Conservation (phyloP, 1,140 invertebrate species). For the Hetaerina americana region DNA sequence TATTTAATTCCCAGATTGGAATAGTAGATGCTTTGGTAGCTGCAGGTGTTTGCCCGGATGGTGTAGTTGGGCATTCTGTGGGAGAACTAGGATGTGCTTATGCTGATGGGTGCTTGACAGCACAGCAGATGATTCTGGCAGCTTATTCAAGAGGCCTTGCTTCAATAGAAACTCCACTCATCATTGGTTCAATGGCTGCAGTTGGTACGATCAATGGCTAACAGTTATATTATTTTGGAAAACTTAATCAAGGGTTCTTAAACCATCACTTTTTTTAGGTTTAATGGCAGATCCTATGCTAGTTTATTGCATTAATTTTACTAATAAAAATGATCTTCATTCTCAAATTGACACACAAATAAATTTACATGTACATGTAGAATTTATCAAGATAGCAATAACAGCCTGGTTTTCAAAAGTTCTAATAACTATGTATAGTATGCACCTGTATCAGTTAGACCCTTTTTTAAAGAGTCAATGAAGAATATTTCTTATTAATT, state of each 20-base stretch:
- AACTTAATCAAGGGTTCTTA: background rate
- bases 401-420: no score
- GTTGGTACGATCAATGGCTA: conserved; percentile 34
- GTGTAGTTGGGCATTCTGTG: conserved; percentile 67
- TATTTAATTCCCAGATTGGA: conserved; percentile 56
- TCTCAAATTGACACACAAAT: no score
- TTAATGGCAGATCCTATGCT: no score
- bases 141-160: conserved; percentile 76
- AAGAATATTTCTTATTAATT: no score
- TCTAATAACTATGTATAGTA: no score
- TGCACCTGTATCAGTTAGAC: no score
- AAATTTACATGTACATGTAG: no score
- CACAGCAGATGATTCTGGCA: conserved; percentile 61
- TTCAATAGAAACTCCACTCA: conserved; percentile 61
- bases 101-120: conserved; percentile 65
- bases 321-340: no score
- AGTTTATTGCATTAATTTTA: no score
- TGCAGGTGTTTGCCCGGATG: conserved; percentile 52
- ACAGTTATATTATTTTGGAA: conserved; percentile 7
- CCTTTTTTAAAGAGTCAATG: no score
- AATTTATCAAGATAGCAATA: no score
- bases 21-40: conserved; percentile 53
- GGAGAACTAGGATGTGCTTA: conserved; percentile 72
- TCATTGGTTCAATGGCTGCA: conserved; percentile 72
- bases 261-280: conserved; percentile 5